Evolutionary conservation across 2,113 vertebrate genomes (phyloP), one percentile per base, ranked within the genome.

Genomic region (Triplophysa dalaica): DNA sequence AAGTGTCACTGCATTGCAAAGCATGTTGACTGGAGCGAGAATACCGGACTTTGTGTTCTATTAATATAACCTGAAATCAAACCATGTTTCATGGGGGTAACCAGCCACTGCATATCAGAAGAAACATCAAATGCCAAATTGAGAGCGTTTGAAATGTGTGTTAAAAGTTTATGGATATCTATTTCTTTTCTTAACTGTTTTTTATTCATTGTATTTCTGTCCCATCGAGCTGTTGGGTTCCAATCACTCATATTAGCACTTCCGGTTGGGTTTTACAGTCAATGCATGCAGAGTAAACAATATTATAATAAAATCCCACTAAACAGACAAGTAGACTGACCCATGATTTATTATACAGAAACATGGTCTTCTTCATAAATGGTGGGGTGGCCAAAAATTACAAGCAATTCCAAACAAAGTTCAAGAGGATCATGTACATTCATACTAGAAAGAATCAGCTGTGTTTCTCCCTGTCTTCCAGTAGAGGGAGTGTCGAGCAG

Each of bases 21-120:
- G 54, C 80, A 82, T 70, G 12, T 75, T 21, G 54, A 87, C 79
- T 81, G 79, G 66, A 79, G 84, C 85, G 77, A 86, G 89, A 86
- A 89, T 90, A 87, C 84, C 83, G 74, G 66, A 79, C 82, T 87
- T 87, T 74, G 87, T 87, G 85, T 77, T 80, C 86, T 90, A 92
- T 89, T 93, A 93, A 92, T 85, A 89, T 80, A 79, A 80, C 61
- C 79, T 84, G 87, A 86, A 90, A 87, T 78, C 81, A 84, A 89
- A 89, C 89, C 86, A 84, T 86, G 86, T 86, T 90, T 84, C 88
- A 89, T 88, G 68, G 78, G 87, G 84, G 89, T 87, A 89, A 90
- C 78, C 68, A 74, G 90, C 91, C 87, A 85, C 87, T 79, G 11
- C 43, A 76, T 16, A 54, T 83, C 56, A 33, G 41, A 45, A 10